Evolutionary conservation across 2,888 invertebrate genomes (phyloP), one percentile per base, ranked within the genome.

Genomic region (Trilocha varians): DNA sequence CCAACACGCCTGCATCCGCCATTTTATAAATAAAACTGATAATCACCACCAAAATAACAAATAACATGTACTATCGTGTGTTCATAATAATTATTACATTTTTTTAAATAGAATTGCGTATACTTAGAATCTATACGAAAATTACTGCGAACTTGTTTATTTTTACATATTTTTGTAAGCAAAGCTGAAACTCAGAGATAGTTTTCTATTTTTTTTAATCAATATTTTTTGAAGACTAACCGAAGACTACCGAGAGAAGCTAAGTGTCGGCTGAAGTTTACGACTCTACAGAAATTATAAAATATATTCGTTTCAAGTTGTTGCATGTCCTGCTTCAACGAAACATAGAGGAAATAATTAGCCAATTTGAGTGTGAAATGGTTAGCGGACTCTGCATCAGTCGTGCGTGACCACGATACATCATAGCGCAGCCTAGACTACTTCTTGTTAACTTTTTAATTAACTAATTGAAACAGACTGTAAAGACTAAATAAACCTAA

Each of bases 21-120:
- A 76, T 78, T 75, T 76, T 77, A 71, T 59, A 64, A 59, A 62
- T 65, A 65, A 61, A 65, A 60, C 58, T 53, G 47, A 57, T 66
- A 62, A 62, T 57, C 57, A 55, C 44, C 38, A 38, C 42, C 32
- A 32, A 15, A 25, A 25, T 11, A 5, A 25, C 6, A 4, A n/a
- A n/a, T n/a, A n/a, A n/a, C n/a, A n/a, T n/a, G n/a, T n/a, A n/a
- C n/a, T n/a, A n/a, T n/a, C n/a, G n/a, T n/a, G n/a, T n/a, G n/a
- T n/a, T n/a, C n/a, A n/a, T n/a, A n/a, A n/a, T n/a, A n/a, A n/a
- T n/a, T n/a, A n/a, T n/a, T n/a, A n/a, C n/a, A n/a, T n/a, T n/a
- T n/a, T n/a, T n/a, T n/a, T n/a, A n/a, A n/a, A n/a, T n/a, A n/a
- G n/a, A n/a, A n/a, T n/a, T n/a, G n/a, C n/a, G n/a, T n/a, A n/a